These are phyloP conservation scores for Crossaster papposus DNA, from an alignment of 53 echinoderm and acorn worm genomes.

Conservation along the genomic window DNA sequence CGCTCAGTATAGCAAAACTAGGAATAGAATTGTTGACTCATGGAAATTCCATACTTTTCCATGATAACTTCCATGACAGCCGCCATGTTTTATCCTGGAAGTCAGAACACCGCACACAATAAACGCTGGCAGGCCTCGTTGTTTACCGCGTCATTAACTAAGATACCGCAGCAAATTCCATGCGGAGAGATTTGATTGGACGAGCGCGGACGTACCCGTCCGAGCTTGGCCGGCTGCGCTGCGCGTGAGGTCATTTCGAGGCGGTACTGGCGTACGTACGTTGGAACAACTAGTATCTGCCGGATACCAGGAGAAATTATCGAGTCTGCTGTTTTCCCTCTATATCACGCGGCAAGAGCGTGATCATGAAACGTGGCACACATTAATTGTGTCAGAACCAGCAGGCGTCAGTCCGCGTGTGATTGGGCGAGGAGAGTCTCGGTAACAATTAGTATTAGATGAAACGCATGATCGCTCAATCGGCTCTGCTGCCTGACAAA, in stretches of 20 bases:
- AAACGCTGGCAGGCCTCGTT: not conserved
- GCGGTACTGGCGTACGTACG: no score
- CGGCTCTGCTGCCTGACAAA: not conserved
- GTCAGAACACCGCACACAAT: not conserved
- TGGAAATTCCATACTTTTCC: conserved; percentile 56
- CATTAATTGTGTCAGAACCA: not conserved
- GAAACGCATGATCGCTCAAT: not conserved
- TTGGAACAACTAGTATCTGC: not conserved
- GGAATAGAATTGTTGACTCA: not conserved
- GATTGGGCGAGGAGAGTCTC: no score
- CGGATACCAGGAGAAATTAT: conserved; percentile 19
- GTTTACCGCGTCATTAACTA: not conserved
- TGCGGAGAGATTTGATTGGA: not conserved
- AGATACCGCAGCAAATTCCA: conserved; percentile 28
- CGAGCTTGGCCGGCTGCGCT: no score
- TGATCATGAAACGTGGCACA: not conserved
- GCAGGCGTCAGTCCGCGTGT: not conserved
- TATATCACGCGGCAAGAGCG: not conserved
- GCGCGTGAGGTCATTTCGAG: no score
- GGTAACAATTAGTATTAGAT: no score
- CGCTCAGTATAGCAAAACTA: conserved; percentile 31
- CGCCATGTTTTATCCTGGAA: conserved; percentile 57
- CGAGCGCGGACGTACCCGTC: no score
- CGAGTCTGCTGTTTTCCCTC: not conserved
- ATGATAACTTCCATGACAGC: conserved; percentile 48